These are phyloP conservation scores for Archips xylosteana DNA, from an alignment of 2,888 invertebrate genomes.

Conservation along the genomic window DNA sequence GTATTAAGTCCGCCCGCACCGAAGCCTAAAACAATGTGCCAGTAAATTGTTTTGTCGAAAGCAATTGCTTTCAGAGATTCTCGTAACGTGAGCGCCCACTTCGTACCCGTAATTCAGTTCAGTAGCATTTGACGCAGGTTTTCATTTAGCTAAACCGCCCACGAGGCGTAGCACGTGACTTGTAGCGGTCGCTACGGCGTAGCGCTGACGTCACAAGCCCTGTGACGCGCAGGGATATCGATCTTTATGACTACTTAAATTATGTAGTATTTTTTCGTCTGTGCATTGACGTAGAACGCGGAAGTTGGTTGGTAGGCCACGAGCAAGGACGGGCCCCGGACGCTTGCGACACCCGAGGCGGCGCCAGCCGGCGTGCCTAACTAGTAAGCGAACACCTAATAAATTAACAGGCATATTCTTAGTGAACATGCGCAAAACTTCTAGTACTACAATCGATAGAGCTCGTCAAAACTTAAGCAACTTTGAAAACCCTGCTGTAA, in stretches of 20 bases:
- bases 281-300: conserved; percentile 54
- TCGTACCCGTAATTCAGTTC: conserved; percentile 45
- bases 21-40: not conserved
- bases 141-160: conserved; percentile 50
- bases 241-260: conserved; percentile 48
- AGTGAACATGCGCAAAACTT: not conserved
- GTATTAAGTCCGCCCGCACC: conserved; percentile 23
- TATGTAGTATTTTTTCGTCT: conserved; percentile 9
- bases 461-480: not conserved
- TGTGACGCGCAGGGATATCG: conserved; percentile 54
- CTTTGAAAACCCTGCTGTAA: too few relatives aligned
- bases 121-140: conserved; percentile 56
- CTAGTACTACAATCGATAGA: not conserved
- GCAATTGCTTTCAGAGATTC: conserved; percentile 52
- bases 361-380: not conserved
- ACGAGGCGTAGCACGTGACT: conserved; percentile 62
- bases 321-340: conserved; percentile 68
- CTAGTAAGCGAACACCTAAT: not conserved
- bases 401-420: conserved; percentile 3
- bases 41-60: conserved; percentile 46
- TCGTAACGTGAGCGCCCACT: conserved; percentile 55
- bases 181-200: conserved; percentile 57
- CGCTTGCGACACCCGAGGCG: conserved; percentile 59
- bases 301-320: conserved; percentile 66
- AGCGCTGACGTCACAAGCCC: conserved; percentile 69